Evolutionary conservation across 37 sponge, comb jelly and placozoan genomes (phyloP), one percentile per base, ranked within the genome.

Genomic region (Theonella swinhoei): DNA sequence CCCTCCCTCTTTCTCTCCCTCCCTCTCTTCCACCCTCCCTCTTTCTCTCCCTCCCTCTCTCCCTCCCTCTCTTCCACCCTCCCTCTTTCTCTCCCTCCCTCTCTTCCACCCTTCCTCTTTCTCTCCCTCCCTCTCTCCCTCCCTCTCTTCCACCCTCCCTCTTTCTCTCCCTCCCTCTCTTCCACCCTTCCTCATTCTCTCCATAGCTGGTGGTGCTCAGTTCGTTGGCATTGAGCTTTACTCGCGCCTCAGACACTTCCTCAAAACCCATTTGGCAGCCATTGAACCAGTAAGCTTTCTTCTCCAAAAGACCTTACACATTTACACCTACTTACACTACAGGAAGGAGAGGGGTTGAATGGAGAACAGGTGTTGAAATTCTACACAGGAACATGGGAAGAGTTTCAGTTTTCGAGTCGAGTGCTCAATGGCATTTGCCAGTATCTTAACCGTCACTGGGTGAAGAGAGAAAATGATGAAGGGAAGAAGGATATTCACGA

Each of bases 381-480:
- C 80, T 99, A 93, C 79, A 95, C 93, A 25, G 69, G 62, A 29
- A 80, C 82, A 39, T 99, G 99, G 99, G 93, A 90, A 75, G 95
- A 93, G 65, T 99, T 89, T 68, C 85, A 83, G 39, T 99, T 99
- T 85, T 90, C 91, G 80, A 91, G 95, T 78, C 68, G 87, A 64
- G 99, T 99, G 43, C 83, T 99, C 7, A 86, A 99, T 63, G 99
- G 99, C 1, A 92, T 99, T 39, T 99, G 93, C 81, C 81, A 83
- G 64, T 99, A 99, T 80, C 85, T 99, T 22, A 99, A 99, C 80
- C 79, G 97, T 2, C 99, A 99, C 77, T 99, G 97, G 97, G 97
- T 99, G 34, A 99, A 94, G 78, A 79, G 99, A 71, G 96, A 99
- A 80, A 81, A 93, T 64, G 99, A 96, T 37, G 99, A 99, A 74